These are phyloP conservation scores for Trididemnum nubilum DNA, from an alignment of 23 tunicate species.

Conservation along the genomic window DNA sequence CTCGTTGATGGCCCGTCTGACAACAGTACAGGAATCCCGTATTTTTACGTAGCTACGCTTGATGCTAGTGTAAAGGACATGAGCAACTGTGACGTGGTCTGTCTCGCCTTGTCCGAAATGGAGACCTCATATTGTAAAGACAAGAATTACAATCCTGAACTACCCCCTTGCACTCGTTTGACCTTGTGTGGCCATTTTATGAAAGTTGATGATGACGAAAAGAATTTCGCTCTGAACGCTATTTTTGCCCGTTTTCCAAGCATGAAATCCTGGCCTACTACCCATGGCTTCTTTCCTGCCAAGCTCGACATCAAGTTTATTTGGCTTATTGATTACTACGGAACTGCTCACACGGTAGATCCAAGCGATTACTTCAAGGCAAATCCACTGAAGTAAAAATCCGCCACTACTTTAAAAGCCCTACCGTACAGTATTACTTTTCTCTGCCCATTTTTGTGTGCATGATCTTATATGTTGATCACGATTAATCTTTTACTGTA, in stretches of 20 bases:
- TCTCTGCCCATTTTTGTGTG: neutral
- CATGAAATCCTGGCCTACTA: slow-evolving; percentile 58
- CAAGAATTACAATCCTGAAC: slow-evolving; percentile 47
- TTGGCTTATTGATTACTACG: slow-evolving; percentile 74
- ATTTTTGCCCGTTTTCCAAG: slow-evolving; percentile 73
- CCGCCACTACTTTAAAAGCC: neutral
- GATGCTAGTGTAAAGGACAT: slow-evolving; percentile 57
- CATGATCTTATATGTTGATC: too few species aligned
- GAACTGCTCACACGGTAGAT: slow-evolving; percentile 36
- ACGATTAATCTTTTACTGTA: too few species aligned
- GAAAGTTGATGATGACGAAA: slow-evolving; percentile 45
- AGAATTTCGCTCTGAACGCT: slow-evolving; percentile 61
- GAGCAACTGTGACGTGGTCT: slow-evolving; percentile 29
- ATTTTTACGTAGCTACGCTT: slow-evolving; percentile 51
- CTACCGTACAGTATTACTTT: too few species aligned
- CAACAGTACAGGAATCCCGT: slow-evolving; percentile 84
- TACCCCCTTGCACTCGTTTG: slow-evolving; percentile 75
- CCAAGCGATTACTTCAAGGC: slow-evolving; percentile 49
- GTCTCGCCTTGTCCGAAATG: slow-evolving; percentile 63
- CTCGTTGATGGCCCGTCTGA: slow-evolving; percentile 72
- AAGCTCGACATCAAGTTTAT: slow-evolving; percentile 49
- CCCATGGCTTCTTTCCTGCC: slow-evolving; percentile 65
- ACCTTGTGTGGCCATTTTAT: slow-evolving; percentile 68
- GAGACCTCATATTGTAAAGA: slow-evolving; percentile 55
- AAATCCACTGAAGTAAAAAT: slow-evolving; percentile 21